Conservation (phyloP, 1,140 invertebrate species). For the Paraescarpia echinospica region DNA sequence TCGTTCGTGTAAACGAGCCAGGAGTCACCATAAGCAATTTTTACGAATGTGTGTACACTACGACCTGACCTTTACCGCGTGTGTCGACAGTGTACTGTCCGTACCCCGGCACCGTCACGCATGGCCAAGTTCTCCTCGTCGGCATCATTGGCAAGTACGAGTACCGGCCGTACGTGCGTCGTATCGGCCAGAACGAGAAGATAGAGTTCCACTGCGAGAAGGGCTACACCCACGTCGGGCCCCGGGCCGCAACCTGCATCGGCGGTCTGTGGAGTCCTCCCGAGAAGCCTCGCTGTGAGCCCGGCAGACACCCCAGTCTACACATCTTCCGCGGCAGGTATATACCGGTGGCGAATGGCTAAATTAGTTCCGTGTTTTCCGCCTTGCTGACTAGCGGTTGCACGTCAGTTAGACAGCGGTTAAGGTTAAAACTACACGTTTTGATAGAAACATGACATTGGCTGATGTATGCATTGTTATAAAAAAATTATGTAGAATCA, state of each 20-base stretch:
- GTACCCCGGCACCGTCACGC: conserved; percentile 82
- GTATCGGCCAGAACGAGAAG: conserved; percentile 74
- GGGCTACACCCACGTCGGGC: conserved; percentile 68
- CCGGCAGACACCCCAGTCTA: conserved; percentile 26
- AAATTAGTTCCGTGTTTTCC: too few species aligned
- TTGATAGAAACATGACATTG: too few species aligned
- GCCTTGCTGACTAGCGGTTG: too few species aligned
- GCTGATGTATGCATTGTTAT: too few species aligned
- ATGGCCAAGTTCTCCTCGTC: conserved; percentile 90
- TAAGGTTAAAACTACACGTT: too few species aligned
- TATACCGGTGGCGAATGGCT: background rate
- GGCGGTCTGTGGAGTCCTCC: conserved; percentile 84
- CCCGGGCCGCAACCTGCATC: conserved; percentile 88
- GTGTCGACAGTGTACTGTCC: conserved; percentile 77
- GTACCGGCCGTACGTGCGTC: conserved; percentile 85
- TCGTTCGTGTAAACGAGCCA: background rate
- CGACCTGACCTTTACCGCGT: background rate
- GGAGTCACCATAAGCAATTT: background rate
- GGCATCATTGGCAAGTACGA: conserved; percentile 97
- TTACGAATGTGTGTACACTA: background rate
- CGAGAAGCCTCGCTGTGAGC: conserved; percentile 26
- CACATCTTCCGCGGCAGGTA: conserved; percentile 16
- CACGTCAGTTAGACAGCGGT: too few species aligned
- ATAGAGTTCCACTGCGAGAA: conserved; percentile 96
- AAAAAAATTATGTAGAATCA: too few species aligned